These are phyloP conservation scores for Euwallacea fornicatus DNA, from an alignment of 1,140 invertebrate species.

Conservation along the genomic window DNA sequence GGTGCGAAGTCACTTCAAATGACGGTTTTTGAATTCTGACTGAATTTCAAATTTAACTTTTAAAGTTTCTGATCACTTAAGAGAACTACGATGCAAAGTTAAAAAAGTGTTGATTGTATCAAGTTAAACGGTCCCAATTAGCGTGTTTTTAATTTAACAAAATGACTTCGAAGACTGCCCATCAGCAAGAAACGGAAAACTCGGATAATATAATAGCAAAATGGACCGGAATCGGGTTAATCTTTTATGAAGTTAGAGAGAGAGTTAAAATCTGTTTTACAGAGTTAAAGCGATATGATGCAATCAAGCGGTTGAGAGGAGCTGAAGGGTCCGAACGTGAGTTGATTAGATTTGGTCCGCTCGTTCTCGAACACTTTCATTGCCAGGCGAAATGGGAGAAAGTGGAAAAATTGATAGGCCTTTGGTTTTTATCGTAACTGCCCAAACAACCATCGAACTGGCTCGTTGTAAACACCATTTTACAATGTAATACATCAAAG, in stretches of 20 bases:
- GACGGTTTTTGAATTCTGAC: too few relatives aligned
- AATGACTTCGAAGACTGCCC: not conserved
- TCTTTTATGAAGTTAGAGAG: constrained; percentile 34
- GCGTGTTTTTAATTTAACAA: too few relatives aligned
- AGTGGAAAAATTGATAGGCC: too few relatives aligned
- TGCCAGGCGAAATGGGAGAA: not conserved
- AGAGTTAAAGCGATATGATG: constrained; percentile 39
- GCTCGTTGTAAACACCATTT: not conserved
- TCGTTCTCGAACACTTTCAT: constrained; percentile 22
- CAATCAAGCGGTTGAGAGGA: constrained; percentile 32
- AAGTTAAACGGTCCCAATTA: too few relatives aligned
- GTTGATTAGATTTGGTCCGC: constrained; percentile 30
- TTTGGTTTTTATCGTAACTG: not conserved
- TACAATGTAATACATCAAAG: constrained; percentile 3
- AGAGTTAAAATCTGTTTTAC: constrained; percentile 38
- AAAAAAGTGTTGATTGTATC: too few relatives aligned
- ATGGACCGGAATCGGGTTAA: constrained; percentile 33
- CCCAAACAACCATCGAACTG: not conserved
- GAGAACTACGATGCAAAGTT: too few relatives aligned
- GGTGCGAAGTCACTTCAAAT: too few relatives aligned
- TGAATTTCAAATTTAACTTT: too few relatives aligned
- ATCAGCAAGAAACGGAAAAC: not conserved
- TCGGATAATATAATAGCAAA: constrained; percentile 30
- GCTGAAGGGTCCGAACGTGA: constrained; percentile 28
- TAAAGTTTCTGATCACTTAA: too few relatives aligned